phyloP scores from a whole-genome alignment of 2,797 vertebrate genomes.

The Semaprochilodus insignis region DNA sequence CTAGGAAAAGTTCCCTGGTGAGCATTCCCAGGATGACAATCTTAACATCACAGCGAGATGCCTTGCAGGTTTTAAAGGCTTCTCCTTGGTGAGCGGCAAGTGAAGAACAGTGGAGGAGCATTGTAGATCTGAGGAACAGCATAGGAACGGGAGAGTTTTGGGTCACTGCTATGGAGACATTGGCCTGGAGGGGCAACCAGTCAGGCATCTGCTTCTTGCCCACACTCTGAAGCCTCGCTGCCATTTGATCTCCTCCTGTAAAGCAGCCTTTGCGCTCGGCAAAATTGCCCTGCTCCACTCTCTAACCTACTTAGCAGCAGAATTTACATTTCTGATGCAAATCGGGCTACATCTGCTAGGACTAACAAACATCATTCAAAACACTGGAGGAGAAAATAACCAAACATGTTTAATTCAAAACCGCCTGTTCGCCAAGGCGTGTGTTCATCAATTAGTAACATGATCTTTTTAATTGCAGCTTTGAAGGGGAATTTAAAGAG shows the following conservation, averaged over 20 bases:
- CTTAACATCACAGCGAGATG: slow-evolving; percentile 7
- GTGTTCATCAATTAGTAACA: slow-evolving; percentile 76
- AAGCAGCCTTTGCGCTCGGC: slow-evolving; percentile 38
- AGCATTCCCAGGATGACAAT: slow-evolving; percentile 1
- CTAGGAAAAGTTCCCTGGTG: background rate
- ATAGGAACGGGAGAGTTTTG: slow-evolving; percentile 34
- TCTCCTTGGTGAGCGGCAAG: background rate
- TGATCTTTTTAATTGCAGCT: slow-evolving; percentile 74
- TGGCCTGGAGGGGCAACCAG: slow-evolving; percentile 23
- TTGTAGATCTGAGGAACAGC: background rate
- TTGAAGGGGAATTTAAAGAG: slow-evolving; percentile 66
- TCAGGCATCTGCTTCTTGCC: slow-evolving; percentile 44
- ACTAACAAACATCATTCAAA: slow-evolving; percentile 62
- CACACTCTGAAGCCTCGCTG: slow-evolving; percentile 57
- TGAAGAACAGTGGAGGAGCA: background rate
- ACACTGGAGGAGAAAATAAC: slow-evolving; percentile 57
- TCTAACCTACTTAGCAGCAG: slow-evolving; percentile 61
- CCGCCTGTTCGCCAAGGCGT: slow-evolving; percentile 60
- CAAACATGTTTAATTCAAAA: slow-evolving; percentile 71
- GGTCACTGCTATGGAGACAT: slow-evolving; percentile 34
- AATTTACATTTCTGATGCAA: slow-evolving; percentile 70
- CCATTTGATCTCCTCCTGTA: slow-evolving; percentile 55
- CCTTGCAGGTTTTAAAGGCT: background rate
- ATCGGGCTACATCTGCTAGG: slow-evolving; percentile 60
- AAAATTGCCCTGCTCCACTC: slow-evolving; percentile 38